A percentile compares a stretch with the other conserved stretches of the same genome.
phyloP scores from a whole-genome alignment of 2,888 invertebrate species.

The Phorcus lineatus region DNA sequence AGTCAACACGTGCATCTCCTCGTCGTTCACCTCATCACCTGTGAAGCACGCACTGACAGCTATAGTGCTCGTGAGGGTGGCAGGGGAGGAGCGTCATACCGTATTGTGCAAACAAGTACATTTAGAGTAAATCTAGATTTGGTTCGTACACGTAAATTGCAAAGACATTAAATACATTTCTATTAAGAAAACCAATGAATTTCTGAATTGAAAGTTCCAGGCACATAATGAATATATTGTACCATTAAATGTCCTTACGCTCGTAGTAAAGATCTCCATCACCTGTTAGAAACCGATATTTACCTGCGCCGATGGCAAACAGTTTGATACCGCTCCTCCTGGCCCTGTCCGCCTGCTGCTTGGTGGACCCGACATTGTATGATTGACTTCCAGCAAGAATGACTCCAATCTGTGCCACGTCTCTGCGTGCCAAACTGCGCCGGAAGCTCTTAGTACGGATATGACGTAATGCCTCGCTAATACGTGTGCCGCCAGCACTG shows the following conservation, averaged over 20 bases:
- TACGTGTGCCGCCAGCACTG: slow-evolving; percentile 49
- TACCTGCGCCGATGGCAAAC: slow-evolving; percentile 61
- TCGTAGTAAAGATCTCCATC: not conserved
- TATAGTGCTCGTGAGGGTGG: no score
- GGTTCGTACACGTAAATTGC: no score
- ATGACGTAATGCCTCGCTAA: slow-evolving; percentile 51
- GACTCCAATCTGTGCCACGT: slow-evolving; percentile 61
- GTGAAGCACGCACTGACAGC: not conserved
- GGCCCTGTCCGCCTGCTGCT: slow-evolving; percentile 57
- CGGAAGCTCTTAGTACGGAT: slow-evolving; percentile 61
- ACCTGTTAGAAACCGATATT: no score
- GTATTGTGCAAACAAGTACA: no score
- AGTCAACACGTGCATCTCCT: slow-evolving; percentile 46
- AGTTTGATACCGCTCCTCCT: slow-evolving; percentile 59
- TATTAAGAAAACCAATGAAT: no score
- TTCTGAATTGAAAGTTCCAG: no score
- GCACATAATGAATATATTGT: no score
- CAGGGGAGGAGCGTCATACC: no score
- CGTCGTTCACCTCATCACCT: slow-evolving; percentile 44
- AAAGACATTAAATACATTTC: no score
- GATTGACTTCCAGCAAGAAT: slow-evolving; percentile 61
- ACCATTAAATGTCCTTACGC: no score
- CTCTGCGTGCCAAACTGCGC: slow-evolving; percentile 47
- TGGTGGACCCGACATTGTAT: slow-evolving; percentile 45
- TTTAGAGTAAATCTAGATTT: no score